A percentile compares a stretch with the other conserved stretches of the same genome.
phyloP scores from a whole-genome alignment of 2,797 vertebrate species.

The Salarias fasciatus region DNA sequence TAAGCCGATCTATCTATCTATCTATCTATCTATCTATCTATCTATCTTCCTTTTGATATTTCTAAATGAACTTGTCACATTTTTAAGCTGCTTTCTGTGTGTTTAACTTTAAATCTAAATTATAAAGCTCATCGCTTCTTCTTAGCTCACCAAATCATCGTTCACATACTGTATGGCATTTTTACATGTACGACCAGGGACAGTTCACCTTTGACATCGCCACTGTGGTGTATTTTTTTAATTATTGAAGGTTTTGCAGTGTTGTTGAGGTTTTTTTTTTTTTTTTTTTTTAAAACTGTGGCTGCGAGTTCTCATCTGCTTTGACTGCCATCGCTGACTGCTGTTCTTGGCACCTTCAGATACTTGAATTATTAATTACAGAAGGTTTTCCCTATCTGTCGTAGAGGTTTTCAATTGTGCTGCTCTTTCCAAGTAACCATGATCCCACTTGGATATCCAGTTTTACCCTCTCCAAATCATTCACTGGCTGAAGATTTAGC shows the following conservation, averaged over 20 bases:
- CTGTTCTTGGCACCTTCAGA: slow-evolving; percentile 35
- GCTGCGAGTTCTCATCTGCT: not conserved
- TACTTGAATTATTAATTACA: slow-evolving; percentile 58
- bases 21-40: too few relatives aligned
- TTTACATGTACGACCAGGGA: not conserved
- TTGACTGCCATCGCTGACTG: slow-evolving; percentile 1
- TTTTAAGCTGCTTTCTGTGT: not conserved
- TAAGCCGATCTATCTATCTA: slow-evolving; percentile 33
- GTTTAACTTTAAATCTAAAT: too few relatives aligned
- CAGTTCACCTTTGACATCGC: slow-evolving; percentile 3
- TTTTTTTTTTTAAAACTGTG: not conserved
- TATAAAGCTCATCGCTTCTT: not conserved
- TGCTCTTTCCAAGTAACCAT: not conserved
- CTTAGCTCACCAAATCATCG: not conserved
- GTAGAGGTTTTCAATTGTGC: not conserved
- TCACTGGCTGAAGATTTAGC: too few relatives aligned
- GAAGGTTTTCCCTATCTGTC: slow-evolving; percentile 24
- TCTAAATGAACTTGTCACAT: too few relatives aligned
- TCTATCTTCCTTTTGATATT: too few relatives aligned
- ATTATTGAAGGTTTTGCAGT: not conserved
- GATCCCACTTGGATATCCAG: not conserved
- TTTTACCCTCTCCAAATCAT: not conserved
- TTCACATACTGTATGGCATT: too few relatives aligned
- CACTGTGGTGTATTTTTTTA: not conserved
- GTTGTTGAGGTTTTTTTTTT: not conserved